Conservation (phyloP, 2,797 vertebrate genomes). For the Netta rufina region DNA sequence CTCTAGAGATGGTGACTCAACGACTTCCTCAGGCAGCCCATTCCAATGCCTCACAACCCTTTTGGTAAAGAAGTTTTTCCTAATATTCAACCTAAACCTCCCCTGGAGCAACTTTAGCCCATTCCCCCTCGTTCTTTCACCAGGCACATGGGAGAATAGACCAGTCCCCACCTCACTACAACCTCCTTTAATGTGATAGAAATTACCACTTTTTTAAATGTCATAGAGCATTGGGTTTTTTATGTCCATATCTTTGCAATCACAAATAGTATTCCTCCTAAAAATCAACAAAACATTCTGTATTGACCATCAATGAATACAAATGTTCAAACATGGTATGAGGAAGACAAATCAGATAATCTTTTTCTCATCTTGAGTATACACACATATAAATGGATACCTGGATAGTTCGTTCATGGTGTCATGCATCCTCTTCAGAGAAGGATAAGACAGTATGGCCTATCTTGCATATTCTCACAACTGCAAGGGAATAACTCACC, state of each 20-base stretch:
- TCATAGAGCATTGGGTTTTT: not conserved
- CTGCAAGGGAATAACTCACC: not conserved
- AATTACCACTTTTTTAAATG: not conserved
- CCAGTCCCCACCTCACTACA: too few relatives aligned
- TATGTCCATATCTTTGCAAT: not conserved
- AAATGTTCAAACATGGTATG: not conserved
- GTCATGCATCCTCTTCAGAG: not conserved
- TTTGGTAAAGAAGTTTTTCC: too few relatives aligned
- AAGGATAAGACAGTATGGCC: not conserved
- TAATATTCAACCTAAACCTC: too few relatives aligned
- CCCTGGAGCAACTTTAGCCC: too few relatives aligned
- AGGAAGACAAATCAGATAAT: not conserved
- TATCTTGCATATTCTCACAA: not conserved
- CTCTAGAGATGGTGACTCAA: too few relatives aligned
- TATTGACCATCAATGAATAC: not conserved
- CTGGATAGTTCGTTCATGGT: not conserved
- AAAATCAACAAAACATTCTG: not conserved
- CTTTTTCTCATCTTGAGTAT: not conserved
- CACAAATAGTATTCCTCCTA: not conserved
- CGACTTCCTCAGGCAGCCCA: too few relatives aligned
- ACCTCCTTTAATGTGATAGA: too few relatives aligned
- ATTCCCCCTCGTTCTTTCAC: too few relatives aligned
- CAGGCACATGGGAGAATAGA: too few relatives aligned
- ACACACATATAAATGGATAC: not conserved
- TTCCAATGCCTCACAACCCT: too few relatives aligned